Percentiles rank a stretch among this genome's conserved stretches.
Evolutionary conservation across 2,113 vertebrate genomes (phyloP).

Genomic region (Mungos mungo): DNA sequence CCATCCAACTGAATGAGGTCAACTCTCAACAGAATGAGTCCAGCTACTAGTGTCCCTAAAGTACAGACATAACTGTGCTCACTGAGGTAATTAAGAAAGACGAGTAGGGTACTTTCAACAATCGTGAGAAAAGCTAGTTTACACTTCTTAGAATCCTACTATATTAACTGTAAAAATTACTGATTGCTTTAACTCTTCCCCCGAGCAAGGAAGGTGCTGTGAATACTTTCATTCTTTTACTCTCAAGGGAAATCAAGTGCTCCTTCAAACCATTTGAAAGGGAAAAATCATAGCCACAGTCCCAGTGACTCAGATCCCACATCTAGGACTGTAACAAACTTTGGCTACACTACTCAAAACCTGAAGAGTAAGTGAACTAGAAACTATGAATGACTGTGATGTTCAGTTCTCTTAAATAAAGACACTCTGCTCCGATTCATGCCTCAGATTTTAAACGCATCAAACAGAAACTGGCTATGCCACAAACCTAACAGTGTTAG

Average conservation of each 20-base stretch:
- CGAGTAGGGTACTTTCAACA: slow-evolving; percentile 29
- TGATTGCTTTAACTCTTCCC: slow-evolving; percentile 22
- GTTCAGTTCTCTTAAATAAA: slow-evolving; percentile 44
- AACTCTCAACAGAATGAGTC: slow-evolving; percentile 55
- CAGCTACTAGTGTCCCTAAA: slow-evolving; percentile 20
- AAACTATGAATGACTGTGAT: slow-evolving; percentile 17
- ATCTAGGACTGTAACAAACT: slow-evolving; percentile 23
- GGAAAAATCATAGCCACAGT: slow-evolving; percentile 43
- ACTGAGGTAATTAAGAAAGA: slow-evolving; percentile 41
- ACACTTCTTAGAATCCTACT: slow-evolving; percentile 66
- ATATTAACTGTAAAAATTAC: background rate
- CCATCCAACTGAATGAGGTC: slow-evolving; percentile 31
- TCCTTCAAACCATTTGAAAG: slow-evolving; percentile 67
- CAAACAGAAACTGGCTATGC: slow-evolving; percentile 47
- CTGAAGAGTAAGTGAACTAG: slow-evolving; percentile 68
- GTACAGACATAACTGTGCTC: background rate
- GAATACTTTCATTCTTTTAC: slow-evolving; percentile 55
- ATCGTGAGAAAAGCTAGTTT: slow-evolving; percentile 49
- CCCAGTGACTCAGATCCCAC: background rate
- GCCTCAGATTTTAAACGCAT: slow-evolving; percentile 28
- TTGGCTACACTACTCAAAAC: slow-evolving; percentile 60
- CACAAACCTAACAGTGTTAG: background rate
- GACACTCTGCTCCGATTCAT: background rate
- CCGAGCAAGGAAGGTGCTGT: slow-evolving; percentile 41
- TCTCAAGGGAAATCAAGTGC: slow-evolving; percentile 71